Base-by-base conservation (phyloP, 2,113 vertebrate genomes). In the Acrocephalus kingi region DNA sequence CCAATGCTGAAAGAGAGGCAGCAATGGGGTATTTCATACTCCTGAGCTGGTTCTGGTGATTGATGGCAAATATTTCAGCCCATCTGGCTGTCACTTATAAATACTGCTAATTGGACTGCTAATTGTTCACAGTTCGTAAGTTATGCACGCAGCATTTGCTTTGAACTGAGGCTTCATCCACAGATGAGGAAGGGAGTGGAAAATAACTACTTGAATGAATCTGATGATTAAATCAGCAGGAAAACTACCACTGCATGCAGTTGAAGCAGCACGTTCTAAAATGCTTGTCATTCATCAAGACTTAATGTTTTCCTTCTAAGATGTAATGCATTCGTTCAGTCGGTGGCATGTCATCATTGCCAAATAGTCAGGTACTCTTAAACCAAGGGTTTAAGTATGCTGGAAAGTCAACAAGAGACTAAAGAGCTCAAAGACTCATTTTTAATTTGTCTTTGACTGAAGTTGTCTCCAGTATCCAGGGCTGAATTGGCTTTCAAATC, bases 381-480 rank as follows among this genome's bases (percentile, higher is more conserved):
- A 45, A 67, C 39, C 11, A 9, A 64, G n/a, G 4, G 6, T 55
- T 75, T n/a, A 67, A 72, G 9, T 13, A 12, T 10, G 7, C 25
- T 73, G 59, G 31, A 52, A 90, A 81, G 54, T 28, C n/a, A 51
- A 22, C 3, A 2, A 62, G 37, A 33, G 15, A 62, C 22, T 41
- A 8, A 72, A 71, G 43, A 91, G 55, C 15, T 15, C 20, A 49
- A 71, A 58, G 22, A 62, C 19, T 48, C 10, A 43, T 13, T 63
- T 84, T 89, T 71, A 74, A 35, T 74, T 83, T 83, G 54, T 21
- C 33, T 91, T 91, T 66, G 51, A 61, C 17, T 61, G 30, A 59
- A 1, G 0, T n/a, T 73, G 24, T 25, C 54, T 46, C 39, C 0
- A 2, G 19, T 31, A 58, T 19, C 25, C n/a, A 41, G 22, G 8